These are phyloP conservation scores for Bucorvus abyssinicus DNA, from an alignment of 2,797 vertebrate genomes.

Conservation along the genomic window DNA sequence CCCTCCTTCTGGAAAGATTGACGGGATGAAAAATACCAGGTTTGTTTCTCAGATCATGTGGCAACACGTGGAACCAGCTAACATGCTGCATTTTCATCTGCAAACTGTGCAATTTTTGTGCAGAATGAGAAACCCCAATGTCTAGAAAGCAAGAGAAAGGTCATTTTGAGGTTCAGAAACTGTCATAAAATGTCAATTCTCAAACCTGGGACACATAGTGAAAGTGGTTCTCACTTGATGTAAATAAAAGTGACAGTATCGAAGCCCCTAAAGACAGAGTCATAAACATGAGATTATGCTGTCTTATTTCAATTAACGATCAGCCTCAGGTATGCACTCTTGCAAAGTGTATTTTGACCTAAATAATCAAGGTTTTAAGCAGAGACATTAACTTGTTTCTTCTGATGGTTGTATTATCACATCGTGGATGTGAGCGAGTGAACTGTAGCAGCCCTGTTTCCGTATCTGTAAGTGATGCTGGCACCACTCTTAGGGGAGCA, in stretches of 20 bases:
- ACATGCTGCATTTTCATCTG: neutral
- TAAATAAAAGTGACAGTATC: neutral
- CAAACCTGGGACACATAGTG: neutral
- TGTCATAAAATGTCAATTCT: neutral
- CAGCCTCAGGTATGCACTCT: neutral
- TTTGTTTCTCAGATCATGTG: neutral
- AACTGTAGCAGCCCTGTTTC: neutral
- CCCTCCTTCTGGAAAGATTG: neutral
- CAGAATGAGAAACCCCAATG: neutral
- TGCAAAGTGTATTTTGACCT: neutral
- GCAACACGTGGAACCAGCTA: neutral
- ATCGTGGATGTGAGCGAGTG: neutral
- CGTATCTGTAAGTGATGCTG: neutral
- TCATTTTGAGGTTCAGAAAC: neutral
- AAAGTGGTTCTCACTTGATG: neutral
- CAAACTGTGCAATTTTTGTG: neutral
- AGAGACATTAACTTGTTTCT: neutral
- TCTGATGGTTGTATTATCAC: neutral
- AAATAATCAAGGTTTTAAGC: neutral
- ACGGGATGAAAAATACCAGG: neutral
- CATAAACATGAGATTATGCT: neutral
- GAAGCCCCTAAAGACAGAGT: neutral
- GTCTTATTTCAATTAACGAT: neutral
- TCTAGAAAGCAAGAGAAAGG: neutral
- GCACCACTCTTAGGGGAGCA: neutral